Base-by-base conservation (phyloP, 1,140 invertebrate genomes). In the Apocrypta bakeri region DNA sequence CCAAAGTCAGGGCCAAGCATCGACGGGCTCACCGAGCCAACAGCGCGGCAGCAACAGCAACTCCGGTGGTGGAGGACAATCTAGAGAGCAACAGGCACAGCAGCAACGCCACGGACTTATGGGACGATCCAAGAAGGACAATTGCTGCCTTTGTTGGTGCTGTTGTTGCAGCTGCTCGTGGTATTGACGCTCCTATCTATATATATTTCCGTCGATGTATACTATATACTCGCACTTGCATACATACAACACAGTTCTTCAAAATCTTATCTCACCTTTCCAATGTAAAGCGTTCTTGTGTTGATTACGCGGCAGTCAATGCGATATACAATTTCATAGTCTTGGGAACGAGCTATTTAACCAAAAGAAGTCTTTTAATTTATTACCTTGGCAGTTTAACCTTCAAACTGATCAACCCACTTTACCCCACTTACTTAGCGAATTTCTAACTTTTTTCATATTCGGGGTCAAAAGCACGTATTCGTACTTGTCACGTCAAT, bases 161-260 rank as follows among this genome's bases (percentile, higher is more conserved):
- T 95, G 94, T 88, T 95, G 94, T 89, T 95, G 95, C 92, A 95
- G 94, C 91, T 95, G 94, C 92, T 94, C 94, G 90, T 95, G 94
- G 95, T 95, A 93, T 89, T 92, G 86, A 81, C 89, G 88, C 86
- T 91, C 86, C 78, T 27, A 40, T 72, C 17, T 56, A 21, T 56
- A 56, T 56, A 56, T 4, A 48, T 17, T 48, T 48, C 21, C 2
- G 12, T 48, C n/a, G n/a, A n/a, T n/a, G n/a, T n/a, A n/a, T n/a
- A n/a, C n/a, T n/a, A n/a, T n/a, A n/a, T n/a, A n/a, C n/a, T n/a
- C n/a, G n/a, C n/a, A n/a, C n/a, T n/a, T n/a, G n/a, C n/a, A n/a
- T n/a, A n/a, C n/a, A n/a, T n/a, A n/a, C n/a, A n/a, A n/a, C n/a
- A n/a, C n/a, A n/a, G n/a, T n/a, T n/a, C n/a, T n/a, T n/a, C n/a